A percentile compares a stretch with the other conserved stretches of the same genome.
phyloP scores from a whole-genome alignment of 2,113 vertebrate genomes.

The Lophotis ruficrista region DNA sequence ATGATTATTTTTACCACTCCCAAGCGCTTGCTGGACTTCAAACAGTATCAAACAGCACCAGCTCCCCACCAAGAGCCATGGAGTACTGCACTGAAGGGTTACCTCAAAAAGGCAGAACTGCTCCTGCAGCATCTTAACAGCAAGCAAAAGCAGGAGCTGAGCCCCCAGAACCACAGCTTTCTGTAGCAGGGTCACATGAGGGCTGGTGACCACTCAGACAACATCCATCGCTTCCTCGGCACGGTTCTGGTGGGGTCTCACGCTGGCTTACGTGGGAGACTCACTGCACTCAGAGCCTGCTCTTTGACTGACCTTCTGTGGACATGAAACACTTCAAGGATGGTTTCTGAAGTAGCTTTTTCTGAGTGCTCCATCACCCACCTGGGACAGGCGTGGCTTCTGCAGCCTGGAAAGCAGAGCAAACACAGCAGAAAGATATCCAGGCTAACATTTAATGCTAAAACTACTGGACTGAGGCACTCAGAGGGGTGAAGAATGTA shows the following conservation, averaged over 20 bases:
- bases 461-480: neutral
- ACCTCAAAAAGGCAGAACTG: neutral
- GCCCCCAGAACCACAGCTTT: neutral
- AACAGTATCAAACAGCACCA: neutral
- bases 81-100: neutral
- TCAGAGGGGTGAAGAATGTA: neutral
- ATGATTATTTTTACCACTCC: neutral
- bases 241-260: neutral
- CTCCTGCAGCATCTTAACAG: neutral
- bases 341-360: neutral
- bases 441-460: neutral
- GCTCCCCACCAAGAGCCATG: neutral
- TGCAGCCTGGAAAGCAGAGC: neutral
- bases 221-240: fast-evolving
- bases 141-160: neutral
- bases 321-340: neutral
- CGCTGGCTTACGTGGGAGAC: fast-evolving
- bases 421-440: neutral
- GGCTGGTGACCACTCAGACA: neutral
- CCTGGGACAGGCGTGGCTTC: neutral
- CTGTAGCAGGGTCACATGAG: neutral
- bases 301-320: neutral
- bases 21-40: neutral
- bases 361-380: neutral
- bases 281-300: neutral